Percentiles rank a stretch among this genome's conserved stretches.
phyloP scores from a whole-genome alignment of 2,797 vertebrate genomes.

The Botia almorhae region DNA sequence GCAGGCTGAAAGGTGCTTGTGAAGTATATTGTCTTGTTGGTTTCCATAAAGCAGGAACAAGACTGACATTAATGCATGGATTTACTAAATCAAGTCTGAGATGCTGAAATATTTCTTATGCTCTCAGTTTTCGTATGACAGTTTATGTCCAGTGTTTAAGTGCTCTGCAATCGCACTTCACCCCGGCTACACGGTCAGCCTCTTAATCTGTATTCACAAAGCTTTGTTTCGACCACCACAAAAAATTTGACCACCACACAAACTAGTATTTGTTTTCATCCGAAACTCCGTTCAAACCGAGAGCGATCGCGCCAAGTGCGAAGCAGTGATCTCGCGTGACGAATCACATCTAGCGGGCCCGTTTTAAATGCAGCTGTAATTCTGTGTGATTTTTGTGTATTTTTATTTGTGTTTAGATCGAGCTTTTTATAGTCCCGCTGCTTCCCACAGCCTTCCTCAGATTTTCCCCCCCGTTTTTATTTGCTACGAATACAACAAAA shows the following conservation, averaged over 20 bases:
- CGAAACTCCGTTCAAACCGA: neutral
- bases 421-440: neutral
- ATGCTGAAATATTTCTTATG: slow-evolving; percentile 71
- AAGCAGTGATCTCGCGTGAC: neutral
- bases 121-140: slow-evolving; percentile 73
- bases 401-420: neutral
- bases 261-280: neutral
- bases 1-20: slow-evolving; percentile 21
- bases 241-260: neutral
- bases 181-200: neutral
- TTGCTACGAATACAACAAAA: slow-evolving; percentile 60
- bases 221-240: neutral
- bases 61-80: slow-evolving; percentile 70
- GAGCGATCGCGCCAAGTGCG: too few relatives aligned
- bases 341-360: neutral
- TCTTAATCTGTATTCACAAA: slow-evolving; percentile 2
- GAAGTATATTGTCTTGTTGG: slow-evolving; percentile 13
- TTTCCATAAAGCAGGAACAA: slow-evolving; percentile 57
- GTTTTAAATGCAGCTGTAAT: neutral
- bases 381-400: neutral
- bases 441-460: too few relatives aligned
- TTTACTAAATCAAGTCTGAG: slow-evolving; percentile 67
- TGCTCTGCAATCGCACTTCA: too few relatives aligned
- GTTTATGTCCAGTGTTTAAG: slow-evolving; percentile 73
- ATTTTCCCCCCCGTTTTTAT: neutral